phyloP scores from a whole-genome alignment of 2,113 vertebrate species.

The Tachycineta bicolor region DNA sequence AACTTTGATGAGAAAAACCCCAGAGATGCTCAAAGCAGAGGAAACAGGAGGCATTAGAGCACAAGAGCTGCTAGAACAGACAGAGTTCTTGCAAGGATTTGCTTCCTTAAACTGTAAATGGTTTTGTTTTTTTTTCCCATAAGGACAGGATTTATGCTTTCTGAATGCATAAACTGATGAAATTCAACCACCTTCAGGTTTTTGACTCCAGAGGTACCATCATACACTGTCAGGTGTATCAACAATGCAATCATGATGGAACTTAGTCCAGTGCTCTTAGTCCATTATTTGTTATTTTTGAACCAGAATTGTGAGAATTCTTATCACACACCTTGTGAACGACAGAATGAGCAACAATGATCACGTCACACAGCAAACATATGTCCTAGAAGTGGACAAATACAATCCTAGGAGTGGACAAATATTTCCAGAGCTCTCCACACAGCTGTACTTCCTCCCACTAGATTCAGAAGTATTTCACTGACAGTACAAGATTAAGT shows the following conservation, averaged over 20 bases:
- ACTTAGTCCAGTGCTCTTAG: not conserved
- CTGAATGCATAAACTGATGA: not conserved
- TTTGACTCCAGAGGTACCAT: not conserved
- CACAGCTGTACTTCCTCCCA: not conserved
- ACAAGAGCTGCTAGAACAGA: not conserved
- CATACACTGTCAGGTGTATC: not conserved
- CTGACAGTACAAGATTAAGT: not conserved
- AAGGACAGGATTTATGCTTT: not conserved
- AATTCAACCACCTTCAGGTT: not conserved
- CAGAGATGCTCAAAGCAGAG: not conserved
- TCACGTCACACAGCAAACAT: not conserved
- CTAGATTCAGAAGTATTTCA: not conserved
- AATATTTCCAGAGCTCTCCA: not conserved
- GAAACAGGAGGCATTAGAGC: not conserved
- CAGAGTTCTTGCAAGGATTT: not conserved
- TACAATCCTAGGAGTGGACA: not conserved
- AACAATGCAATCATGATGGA: not conserved
- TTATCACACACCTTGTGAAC: not conserved
- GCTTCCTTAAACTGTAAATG: not conserved
- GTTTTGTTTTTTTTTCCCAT: not conserved
- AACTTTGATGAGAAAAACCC: not conserved
- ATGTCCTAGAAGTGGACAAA: not conserved
- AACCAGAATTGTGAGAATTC: not conserved
- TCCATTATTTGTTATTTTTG: not conserved
- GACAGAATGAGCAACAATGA: not conserved